phyloP scores from a whole-genome alignment of 2,888 invertebrate species.

The Chymomyza fuscimana region DNA sequence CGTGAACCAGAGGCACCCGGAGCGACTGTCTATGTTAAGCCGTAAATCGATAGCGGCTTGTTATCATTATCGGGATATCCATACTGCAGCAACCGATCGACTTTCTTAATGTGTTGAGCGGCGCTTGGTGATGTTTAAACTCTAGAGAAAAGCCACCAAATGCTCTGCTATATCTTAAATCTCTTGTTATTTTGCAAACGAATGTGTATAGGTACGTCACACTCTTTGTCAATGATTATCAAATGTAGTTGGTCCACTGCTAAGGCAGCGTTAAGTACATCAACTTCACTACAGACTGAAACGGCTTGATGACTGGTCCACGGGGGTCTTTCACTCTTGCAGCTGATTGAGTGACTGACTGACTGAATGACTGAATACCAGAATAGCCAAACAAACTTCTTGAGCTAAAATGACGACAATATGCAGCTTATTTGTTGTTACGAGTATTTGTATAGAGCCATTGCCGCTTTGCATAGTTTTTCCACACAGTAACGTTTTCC shows the following conservation, averaged over 20 bases:
- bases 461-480: constrained; percentile 29
- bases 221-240: neutral
- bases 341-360: constrained; percentile 14
- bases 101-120: too few species aligned
- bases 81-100: too few species aligned
- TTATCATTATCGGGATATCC: too few species aligned
- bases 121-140: neutral
- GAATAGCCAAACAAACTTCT: constrained; percentile 58
- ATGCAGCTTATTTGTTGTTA: neutral
- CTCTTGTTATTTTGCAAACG: neutral
- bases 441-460: neutral
- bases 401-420: constrained; percentile 11
- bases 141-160: neutral
- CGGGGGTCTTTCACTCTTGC: constrained; percentile 11
- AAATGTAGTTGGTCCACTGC: neutral
- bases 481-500: constrained; percentile 52
- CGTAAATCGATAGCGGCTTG: too few species aligned
- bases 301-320: constrained; percentile 3
- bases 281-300: constrained; percentile 2
- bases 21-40: too few species aligned
- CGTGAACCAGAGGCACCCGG: too few species aligned
- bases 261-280: neutral
- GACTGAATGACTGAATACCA: constrained; percentile 31
- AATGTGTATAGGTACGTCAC: too few species aligned
- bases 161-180: neutral